These are phyloP conservation scores for Epinephelus fuscoguttatus DNA, from an alignment of 2,113 vertebrate genomes.

Conservation along the genomic window DNA sequence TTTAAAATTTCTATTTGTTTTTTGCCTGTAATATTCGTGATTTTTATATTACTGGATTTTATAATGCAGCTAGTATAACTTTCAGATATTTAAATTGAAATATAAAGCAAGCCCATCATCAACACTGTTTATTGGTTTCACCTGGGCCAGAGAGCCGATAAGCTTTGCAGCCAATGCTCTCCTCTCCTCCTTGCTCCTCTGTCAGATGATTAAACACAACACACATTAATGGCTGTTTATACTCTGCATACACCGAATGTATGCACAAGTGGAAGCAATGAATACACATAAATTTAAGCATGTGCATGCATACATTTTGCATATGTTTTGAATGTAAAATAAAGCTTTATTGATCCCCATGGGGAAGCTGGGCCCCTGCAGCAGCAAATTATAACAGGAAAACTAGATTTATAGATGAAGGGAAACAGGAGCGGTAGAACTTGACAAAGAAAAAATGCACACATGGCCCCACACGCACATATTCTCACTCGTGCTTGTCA, in stretches of 20 bases:
- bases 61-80: no score
- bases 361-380: not conserved
- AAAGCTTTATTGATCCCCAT: slow-evolving; percentile 5
- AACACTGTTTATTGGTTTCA: not conserved
- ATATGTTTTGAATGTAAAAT: slow-evolving; percentile 21
- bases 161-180: not conserved
- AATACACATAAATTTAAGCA: slow-evolving; percentile 23
- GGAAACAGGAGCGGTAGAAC: slow-evolving; percentile 19
- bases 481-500: slow-evolving; percentile 14
- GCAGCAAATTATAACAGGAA: slow-evolving; percentile 11
- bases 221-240: slow-evolving; percentile 28
- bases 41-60: not conserved
- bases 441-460: slow-evolving; percentile 19
- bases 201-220: slow-evolving; percentile 44
- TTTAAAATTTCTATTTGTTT: not conserved
- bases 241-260: not conserved
- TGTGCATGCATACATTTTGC: not conserved
- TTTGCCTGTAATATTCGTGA: not conserved
- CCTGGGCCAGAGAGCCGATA: not conserved
- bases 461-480: not conserved
- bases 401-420: not conserved
- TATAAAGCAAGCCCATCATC: not conserved
- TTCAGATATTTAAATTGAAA: not conserved
- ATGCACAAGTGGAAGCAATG: not conserved
- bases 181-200: slow-evolving; percentile 8